Evolutionary conservation across 35 echinoderm and acorn worm species (phyloP).

Genomic region (Anneissia japonica): DNA sequence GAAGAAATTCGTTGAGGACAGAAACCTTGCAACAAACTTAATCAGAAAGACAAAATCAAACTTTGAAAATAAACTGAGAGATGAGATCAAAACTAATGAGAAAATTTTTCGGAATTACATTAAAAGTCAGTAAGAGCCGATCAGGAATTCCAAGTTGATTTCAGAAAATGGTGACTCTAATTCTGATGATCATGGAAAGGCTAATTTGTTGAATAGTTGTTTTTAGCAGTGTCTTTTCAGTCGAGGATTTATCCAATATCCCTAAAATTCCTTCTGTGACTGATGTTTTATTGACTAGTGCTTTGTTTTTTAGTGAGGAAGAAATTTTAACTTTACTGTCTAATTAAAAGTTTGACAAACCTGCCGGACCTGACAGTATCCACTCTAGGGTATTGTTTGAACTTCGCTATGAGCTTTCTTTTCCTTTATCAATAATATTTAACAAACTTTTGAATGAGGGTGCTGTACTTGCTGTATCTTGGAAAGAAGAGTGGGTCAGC

Average conservation of each 20-base stretch:
- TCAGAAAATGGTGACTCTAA: not conserved
- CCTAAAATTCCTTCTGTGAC: not conserved
- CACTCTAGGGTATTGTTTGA: not conserved
- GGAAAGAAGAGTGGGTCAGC: not conserved
- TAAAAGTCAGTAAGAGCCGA: not conserved
- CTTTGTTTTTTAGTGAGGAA: not conserved
- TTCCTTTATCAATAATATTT: not conserved
- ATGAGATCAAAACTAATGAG: constrained; percentile 25
- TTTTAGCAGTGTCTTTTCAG: constrained; percentile 3
- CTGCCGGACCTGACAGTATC: not conserved
- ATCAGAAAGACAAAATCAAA: constrained; percentile 14
- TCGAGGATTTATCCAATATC: too few relatives aligned
- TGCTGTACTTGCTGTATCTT: not conserved
- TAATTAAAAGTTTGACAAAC: not conserved
- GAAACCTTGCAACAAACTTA: constrained; percentile 7
- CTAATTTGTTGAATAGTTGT: not conserved
- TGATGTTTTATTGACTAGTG: not conserved
- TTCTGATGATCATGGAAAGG: constrained; percentile 3
- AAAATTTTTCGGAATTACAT: constrained; percentile 31
- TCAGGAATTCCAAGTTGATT: not conserved
- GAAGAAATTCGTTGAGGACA: not conserved
- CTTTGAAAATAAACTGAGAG: constrained; percentile 32
- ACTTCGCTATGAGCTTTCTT: not conserved
- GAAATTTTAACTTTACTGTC: not conserved
- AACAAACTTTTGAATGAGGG: not conserved